Conservation (phyloP, 2,113 vertebrate species). For the Dasyprocta punctata region DNA sequence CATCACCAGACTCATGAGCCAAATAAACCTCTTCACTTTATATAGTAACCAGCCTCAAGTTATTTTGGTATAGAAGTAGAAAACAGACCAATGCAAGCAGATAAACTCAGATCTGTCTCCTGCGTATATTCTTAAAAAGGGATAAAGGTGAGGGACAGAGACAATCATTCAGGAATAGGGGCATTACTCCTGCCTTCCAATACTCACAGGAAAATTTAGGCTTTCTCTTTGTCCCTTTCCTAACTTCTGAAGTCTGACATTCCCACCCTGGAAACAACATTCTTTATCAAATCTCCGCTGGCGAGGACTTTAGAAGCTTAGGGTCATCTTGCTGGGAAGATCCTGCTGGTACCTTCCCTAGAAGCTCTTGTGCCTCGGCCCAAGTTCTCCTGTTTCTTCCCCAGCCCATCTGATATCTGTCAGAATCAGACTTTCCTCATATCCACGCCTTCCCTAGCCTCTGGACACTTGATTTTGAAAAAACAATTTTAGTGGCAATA, state of each 20-base stretch:
- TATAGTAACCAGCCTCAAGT: not conserved
- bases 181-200: not conserved
- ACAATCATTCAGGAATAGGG: not conserved
- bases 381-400: not conserved
- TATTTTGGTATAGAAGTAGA: not conserved
- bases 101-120: not conserved
- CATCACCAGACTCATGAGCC: not conserved
- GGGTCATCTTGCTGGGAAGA: not conserved
- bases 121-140: not conserved
- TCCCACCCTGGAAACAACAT: not conserved
- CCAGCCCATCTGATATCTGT: not conserved
- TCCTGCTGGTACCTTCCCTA: not conserved
- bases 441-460: not conserved
- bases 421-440: not conserved
- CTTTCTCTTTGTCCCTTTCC: not conserved
- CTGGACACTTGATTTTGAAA: slow-evolving; percentile 57
- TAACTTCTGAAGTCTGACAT: not conserved
- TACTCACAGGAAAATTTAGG: not conserved
- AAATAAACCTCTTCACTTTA: not conserved
- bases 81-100: not conserved
- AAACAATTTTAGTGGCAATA: slow-evolving; percentile 21
- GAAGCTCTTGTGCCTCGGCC: not conserved
- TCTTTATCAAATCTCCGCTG: not conserved
- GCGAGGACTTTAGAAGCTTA: not conserved
- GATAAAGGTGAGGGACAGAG: not conserved